Evolutionary conservation across 92 coral and sea anemone species (phyloP).

Genomic region (Phenganax stokvisi): DNA sequence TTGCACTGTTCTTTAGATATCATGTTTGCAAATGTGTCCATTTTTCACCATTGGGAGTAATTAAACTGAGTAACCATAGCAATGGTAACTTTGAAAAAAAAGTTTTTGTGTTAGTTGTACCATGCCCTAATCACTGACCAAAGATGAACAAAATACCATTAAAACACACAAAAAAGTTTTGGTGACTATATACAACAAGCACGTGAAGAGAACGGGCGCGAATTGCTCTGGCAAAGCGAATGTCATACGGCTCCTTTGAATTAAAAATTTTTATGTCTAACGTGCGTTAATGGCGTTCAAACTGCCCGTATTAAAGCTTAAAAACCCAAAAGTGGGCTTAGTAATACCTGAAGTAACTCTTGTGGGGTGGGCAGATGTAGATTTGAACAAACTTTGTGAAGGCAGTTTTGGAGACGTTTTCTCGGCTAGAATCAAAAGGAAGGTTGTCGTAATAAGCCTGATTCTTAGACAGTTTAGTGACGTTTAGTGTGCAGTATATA

Average conservation of each 20-base stretch:
- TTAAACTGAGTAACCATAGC: neutral
- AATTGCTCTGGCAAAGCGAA: neutral
- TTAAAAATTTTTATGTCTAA: neutral
- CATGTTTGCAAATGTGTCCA: neutral
- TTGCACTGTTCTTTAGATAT: too few species aligned
- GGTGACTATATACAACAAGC: too few species aligned
- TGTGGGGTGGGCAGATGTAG: neutral
- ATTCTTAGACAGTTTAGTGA: too few species aligned
- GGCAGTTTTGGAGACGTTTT: slow-evolving; percentile 13
- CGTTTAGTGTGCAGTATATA: too few species aligned
- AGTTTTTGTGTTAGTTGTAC: too few species aligned
- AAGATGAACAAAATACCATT: too few species aligned
- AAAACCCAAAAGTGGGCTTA: neutral
- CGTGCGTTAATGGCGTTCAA: neutral
- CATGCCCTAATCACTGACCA: too few species aligned
- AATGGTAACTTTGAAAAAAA: neutral
- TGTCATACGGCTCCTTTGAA: neutral
- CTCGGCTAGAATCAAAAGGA: neutral
- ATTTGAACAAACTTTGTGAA: neutral
- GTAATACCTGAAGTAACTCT: neutral
- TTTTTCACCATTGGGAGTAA: neutral
- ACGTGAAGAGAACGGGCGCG: too few species aligned
- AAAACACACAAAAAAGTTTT: too few species aligned
- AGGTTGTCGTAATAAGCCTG: neutral
- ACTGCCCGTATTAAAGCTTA: slow-evolving; percentile 6